Percentiles rank a stretch among this genome's conserved stretches.
phyloP scores from a whole-genome alignment of 2,797 vertebrate species.

The Phoeniculus purpureus region DNA sequence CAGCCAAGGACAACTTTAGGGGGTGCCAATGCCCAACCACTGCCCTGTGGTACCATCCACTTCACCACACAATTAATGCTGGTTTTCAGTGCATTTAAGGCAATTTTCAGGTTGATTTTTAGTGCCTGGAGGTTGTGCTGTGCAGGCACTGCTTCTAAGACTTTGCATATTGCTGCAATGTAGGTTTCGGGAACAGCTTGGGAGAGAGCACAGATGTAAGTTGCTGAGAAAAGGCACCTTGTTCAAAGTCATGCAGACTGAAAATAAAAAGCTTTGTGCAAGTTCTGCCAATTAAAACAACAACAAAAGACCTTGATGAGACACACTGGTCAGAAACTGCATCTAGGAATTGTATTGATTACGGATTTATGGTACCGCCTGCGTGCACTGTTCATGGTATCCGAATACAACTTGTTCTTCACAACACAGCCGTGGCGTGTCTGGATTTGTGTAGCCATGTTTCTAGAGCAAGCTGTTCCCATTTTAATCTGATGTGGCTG shows the following conservation, averaged over 20 bases:
- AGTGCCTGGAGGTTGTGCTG: neutral
- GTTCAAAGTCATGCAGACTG: neutral
- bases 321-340: neutral
- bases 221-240: neutral
- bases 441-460: neutral
- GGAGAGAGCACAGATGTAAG: neutral
- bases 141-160: neutral
- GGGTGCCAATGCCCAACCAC: too few species aligned
- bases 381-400: neutral
- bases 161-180: neutral
- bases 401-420: neutral
- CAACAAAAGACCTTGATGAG: neutral
- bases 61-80: neutral
- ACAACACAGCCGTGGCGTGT: accelerated
- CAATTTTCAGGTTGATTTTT: neutral
- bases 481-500: neutral
- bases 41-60: neutral
- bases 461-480: neutral
- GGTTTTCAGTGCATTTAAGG: neutral
- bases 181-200: neutral
- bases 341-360: neutral
- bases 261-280: neutral
- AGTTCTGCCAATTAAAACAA: neutral
- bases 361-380: neutral
- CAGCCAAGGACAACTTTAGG: too few species aligned